Percentiles rank a stretch among this genome's conserved stretches.
phyloP scores from a whole-genome alignment of 2,113 vertebrate genomes.

The Myotis brandtii region DNA sequence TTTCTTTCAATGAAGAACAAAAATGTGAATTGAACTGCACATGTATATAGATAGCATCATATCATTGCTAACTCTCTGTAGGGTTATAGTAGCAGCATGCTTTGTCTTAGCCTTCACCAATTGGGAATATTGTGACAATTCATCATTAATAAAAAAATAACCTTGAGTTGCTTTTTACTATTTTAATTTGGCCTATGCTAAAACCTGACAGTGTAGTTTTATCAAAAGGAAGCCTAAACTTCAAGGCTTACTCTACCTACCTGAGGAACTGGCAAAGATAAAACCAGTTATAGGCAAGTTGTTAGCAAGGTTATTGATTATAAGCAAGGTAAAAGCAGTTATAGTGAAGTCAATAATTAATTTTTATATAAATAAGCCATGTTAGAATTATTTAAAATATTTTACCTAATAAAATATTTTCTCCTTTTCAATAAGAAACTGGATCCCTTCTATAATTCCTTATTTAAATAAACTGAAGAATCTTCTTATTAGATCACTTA shows the following conservation, averaged over 20 bases:
- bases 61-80: conserved; percentile 40
- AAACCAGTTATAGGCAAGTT: conserved; percentile 61
- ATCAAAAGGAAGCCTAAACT: conserved; percentile 64
- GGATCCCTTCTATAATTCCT: conserved; percentile 57
- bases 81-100: neutral
- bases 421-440: conserved; percentile 51
- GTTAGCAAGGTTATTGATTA: conserved; percentile 47
- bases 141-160: conserved; percentile 82
- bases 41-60: conserved; percentile 76
- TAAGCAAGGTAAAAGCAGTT: conserved; percentile 58
- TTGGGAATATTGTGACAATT: conserved; percentile 85
- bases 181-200: conserved; percentile 75
- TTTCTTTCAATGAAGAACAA: conserved; percentile 59
- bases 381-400: conserved; percentile 68
- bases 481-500: conserved; percentile 41
- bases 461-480: conserved; percentile 47
- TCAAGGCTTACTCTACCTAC: conserved; percentile 51
- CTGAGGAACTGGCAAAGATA: conserved; percentile 51
- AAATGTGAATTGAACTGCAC: conserved; percentile 63
- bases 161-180: conserved; percentile 74
- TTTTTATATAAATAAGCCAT: conserved; percentile 69
- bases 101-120: conserved; percentile 78
- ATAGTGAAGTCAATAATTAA: conserved; percentile 62
- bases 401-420: conserved; percentile 24
- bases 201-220: conserved; percentile 57